These are phyloP conservation scores for Lophura nycthemera DNA, from an alignment of 2,113 vertebrate genomes.

Conservation along the genomic window DNA sequence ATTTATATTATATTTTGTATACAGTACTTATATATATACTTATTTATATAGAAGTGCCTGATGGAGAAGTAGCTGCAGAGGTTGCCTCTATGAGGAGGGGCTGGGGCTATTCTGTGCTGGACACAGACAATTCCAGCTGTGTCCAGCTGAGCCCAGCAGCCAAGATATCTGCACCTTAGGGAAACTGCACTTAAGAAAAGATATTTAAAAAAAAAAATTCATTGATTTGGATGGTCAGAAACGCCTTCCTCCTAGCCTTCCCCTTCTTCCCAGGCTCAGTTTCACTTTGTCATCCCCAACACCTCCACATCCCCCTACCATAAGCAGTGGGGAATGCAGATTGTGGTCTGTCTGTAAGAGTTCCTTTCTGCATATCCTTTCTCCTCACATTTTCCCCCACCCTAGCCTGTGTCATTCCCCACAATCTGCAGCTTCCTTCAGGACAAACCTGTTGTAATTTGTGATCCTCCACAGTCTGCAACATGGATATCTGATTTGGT, in stretches of 20 bases:
- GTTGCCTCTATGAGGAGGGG: accelerated
- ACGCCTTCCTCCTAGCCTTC: neutral
- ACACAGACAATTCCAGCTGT: accelerated
- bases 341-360: neutral
- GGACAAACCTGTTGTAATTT: neutral
- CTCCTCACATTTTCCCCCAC: neutral
- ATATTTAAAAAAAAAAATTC: too few species aligned
- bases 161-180: accelerated
- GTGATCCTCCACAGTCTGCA: neutral
- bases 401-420: neutral
- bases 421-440: neutral
- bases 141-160: neutral
- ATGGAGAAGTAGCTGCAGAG: accelerated
- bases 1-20: neutral
- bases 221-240: neutral
- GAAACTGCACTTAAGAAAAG: neutral
- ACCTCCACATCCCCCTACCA: neutral
- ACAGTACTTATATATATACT: neutral
- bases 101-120: accelerated
- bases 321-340: neutral
- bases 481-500: neutral
- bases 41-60: accelerated
- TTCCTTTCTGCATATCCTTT: neutral
- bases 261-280: neutral
- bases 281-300: neutral